A percentile compares a stretch with the other conserved stretches of the same genome.
phyloP scores from a whole-genome alignment of 1,140 invertebrate species.

The Pseudobourletiella spinata region DNA sequence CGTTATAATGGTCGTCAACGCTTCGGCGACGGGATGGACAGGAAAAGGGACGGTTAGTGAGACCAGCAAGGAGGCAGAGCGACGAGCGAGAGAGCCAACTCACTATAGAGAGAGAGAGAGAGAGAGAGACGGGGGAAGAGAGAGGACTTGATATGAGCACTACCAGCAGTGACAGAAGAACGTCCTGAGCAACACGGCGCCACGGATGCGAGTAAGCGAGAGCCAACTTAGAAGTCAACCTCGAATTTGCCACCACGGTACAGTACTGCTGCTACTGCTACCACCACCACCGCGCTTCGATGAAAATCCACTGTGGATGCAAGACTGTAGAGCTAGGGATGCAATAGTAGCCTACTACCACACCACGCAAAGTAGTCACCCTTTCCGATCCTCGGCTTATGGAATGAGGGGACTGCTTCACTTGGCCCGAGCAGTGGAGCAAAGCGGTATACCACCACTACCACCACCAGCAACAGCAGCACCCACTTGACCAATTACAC shows the following conservation, averaged over 20 bases:
- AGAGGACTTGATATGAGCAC: not conserved
- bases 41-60: not conserved
- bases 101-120: not conserved
- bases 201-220: slow-evolving; percentile 4
- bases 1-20: not conserved
- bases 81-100: no score
- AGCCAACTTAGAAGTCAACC: not conserved
- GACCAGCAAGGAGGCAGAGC: not conserved
- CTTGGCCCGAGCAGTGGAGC: not conserved
- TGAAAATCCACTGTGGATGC: not conserved
- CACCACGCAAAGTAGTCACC: no score
- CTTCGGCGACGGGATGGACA: not conserved
- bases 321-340: no score
- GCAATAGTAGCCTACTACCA: no score
- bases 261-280: no score
- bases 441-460: no score
- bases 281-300: slow-evolving; percentile 1
- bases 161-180: slow-evolving; percentile 3
- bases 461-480: slow-evolving; percentile 2
- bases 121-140: not conserved
- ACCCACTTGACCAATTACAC: slow-evolving; percentile 15
- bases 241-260: slow-evolving; percentile 8
- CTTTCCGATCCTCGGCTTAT: no score
- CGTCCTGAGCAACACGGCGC: slow-evolving; percentile 2
- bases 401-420: no score